phyloP scores from a whole-genome alignment of 2,888 invertebrate genomes.

The Watsonalla binaria region DNA sequence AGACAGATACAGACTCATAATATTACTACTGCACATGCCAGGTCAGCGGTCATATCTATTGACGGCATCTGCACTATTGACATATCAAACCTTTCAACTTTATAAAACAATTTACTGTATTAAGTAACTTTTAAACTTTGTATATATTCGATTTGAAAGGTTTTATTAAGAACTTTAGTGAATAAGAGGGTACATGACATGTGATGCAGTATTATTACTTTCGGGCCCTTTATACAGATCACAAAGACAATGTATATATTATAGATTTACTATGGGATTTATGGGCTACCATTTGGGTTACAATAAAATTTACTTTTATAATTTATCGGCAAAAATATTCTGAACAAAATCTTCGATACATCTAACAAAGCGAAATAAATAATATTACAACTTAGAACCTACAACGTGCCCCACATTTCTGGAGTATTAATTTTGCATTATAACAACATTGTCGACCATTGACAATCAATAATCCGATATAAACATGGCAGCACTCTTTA shows the following conservation, averaged over 20 bases:
- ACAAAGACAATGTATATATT: constrained; percentile 33
- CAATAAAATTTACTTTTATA: constrained; percentile 25
- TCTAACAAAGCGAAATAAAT: constrained; percentile 46
- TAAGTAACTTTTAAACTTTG: no score
- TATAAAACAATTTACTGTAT: no score
- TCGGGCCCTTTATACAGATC: constrained; percentile 54
- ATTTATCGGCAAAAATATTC: background rate
- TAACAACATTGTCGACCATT: constrained; percentile 43
- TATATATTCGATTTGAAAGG: no score
- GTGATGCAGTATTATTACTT: constrained; percentile 28
- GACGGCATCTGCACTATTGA: no score
- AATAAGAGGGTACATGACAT: no score
- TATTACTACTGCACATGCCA: constrained; percentile 24
- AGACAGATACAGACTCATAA: constrained; percentile 10
- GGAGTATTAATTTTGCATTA: constrained; percentile 23
- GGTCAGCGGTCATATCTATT: no score
- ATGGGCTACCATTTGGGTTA: constrained; percentile 44
- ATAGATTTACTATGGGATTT: constrained; percentile 29
- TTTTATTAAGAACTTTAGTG: no score
- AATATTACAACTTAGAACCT: constrained; percentile 43
- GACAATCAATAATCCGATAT: constrained; percentile 42
- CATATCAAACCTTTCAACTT: no score
- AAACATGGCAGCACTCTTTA: constrained; percentile 44
- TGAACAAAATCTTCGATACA: constrained; percentile 25
- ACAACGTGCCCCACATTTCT: constrained; percentile 35